phyloP scores from a whole-genome alignment of 1,140 invertebrate species.

The Ooceraea biroi region DNA sequence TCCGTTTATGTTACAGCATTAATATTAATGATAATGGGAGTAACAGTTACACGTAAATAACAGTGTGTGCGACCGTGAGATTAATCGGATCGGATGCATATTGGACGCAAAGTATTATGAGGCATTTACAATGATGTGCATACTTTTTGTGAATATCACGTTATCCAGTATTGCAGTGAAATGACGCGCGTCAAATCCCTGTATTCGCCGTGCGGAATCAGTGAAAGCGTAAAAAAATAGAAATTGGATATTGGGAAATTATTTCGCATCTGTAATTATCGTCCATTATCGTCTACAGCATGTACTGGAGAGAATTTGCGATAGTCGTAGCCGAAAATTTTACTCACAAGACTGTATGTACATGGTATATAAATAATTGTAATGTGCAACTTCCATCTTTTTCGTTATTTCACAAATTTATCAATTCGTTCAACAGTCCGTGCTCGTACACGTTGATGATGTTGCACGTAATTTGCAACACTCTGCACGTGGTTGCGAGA shows the following conservation, averaged over 20 bases:
- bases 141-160: constrained; percentile 2
- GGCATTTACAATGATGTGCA: constrained; percentile 12
- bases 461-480: not conserved
- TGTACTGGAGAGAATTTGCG: not conserved
- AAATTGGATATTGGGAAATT: not conserved
- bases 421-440: constrained; percentile 3
- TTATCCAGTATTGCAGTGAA: not conserved
- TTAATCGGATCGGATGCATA: constrained; percentile 29
- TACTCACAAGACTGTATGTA: too few species aligned
- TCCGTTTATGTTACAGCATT: not conserved
- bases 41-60: constrained; percentile 19
- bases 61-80: not conserved
- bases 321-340: constrained; percentile 24
- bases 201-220: not conserved
- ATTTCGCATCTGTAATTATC: constrained; percentile 35
- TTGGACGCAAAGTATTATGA: constrained; percentile 14
- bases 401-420: not conserved
- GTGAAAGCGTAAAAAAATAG: constrained; percentile 25
- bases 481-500: not conserved
- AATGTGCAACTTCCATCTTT: constrained; percentile 15
- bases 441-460: not conserved
- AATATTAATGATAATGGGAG: constrained; percentile 12
- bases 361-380: too few species aligned
- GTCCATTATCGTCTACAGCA: not conserved
- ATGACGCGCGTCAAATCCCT: constrained; percentile 21